These are phyloP conservation scores for Galago senegalensis DNA, from an alignment of 2,797 vertebrate genomes.

Conservation along the genomic window DNA sequence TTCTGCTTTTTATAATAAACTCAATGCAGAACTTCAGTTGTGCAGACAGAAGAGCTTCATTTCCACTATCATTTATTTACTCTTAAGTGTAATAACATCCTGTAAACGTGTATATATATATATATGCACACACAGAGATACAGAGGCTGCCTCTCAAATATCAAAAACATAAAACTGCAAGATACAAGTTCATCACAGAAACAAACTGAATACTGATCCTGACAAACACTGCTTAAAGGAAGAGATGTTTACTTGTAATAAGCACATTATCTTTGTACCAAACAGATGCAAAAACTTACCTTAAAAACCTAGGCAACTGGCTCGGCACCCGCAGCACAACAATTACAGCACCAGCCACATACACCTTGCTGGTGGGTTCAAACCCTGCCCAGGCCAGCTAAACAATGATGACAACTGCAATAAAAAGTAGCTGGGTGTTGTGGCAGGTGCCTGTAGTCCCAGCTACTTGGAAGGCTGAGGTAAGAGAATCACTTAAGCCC, in stretches of 20 bases:
- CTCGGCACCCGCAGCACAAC: too few species aligned
- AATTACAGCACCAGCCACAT: too few species aligned
- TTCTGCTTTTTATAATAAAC: neutral
- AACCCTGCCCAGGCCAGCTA: too few species aligned
- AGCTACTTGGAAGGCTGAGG: too few species aligned
- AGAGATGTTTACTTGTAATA: neutral
- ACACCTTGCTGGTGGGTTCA: too few species aligned
- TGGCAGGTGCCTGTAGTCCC: too few species aligned
- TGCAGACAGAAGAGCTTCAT: neutral
- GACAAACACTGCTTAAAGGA: neutral
- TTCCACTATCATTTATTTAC: neutral
- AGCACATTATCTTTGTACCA: neutral
- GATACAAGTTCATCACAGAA: neutral
- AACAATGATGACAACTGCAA: too few species aligned
- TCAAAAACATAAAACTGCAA: neutral
- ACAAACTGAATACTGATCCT: neutral
- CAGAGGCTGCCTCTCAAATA: constrained; percentile 12
- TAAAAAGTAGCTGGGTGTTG: too few species aligned
- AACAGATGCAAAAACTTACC: neutral
- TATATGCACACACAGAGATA: neutral
- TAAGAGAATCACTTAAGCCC: too few species aligned
- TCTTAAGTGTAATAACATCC: neutral
- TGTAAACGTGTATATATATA: neutral
- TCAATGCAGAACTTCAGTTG: neutral
- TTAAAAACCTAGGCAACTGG: neutral